These are phyloP conservation scores for Taphrorychus bicolor DNA, from an alignment of 2,888 invertebrate species.

Conservation along the genomic window DNA sequence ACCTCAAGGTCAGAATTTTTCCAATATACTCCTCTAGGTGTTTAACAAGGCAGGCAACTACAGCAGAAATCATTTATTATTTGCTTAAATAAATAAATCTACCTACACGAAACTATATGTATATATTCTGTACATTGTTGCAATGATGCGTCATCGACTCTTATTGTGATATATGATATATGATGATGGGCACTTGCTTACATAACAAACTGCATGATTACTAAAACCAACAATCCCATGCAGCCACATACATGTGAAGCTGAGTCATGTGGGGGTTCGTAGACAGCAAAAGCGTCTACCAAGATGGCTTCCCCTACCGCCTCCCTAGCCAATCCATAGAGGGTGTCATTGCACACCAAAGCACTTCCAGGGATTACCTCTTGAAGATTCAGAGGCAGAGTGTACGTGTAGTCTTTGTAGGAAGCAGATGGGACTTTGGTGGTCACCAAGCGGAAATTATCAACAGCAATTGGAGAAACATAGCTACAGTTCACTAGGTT, in stretches of 20 bases:
- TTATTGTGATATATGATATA: too few relatives aligned
- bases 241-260: neutral
- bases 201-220: neutral
- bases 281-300: slow-evolving; percentile 25
- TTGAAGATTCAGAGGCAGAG: neutral
- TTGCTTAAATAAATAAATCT: neutral
- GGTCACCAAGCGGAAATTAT: slow-evolving; percentile 12
- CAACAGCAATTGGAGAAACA: slow-evolving; percentile 12
- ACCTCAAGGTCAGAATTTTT: too few relatives aligned
- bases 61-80: neutral
- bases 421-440: neutral
- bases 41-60: too few relatives aligned
- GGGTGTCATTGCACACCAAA: slow-evolving; percentile 42
- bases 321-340: slow-evolving; percentile 44
- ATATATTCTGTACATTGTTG: too few relatives aligned
- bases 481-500: slow-evolving; percentile 28
- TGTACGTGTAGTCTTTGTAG: neutral
- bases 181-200: too few relatives aligned
- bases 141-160: too few relatives aligned
- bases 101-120: neutral
- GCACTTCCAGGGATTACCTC: slow-evolving; percentile 42
- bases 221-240: neutral
- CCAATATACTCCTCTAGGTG: too few relatives aligned
- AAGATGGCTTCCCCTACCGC: slow-evolving; percentile 15
- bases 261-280: neutral